Evolutionary conservation across 2,888 invertebrate species (phyloP).

Genomic region (Lasioglossum marginatum): DNA sequence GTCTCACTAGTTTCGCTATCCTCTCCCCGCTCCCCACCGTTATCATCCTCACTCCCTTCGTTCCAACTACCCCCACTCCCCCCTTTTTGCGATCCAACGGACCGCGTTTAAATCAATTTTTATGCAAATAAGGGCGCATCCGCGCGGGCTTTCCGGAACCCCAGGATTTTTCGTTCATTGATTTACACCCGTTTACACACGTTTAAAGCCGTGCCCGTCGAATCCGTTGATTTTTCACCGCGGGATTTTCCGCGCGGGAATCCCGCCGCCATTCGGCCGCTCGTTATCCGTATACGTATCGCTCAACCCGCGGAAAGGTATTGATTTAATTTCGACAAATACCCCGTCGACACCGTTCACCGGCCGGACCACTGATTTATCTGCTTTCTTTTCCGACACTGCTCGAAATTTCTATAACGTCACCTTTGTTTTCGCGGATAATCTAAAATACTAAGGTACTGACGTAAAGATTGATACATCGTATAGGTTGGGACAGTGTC

Average conservation of each 20-base stretch:
- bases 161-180: constrained; percentile 64
- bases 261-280: constrained; percentile 12
- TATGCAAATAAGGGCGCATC: constrained; percentile 66
- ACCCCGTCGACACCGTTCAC: constrained; percentile 11
- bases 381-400: neutral
- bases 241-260: constrained; percentile 43
- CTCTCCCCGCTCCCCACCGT: neutral
- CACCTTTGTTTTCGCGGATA: no score
- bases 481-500: no score
- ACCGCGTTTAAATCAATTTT: constrained; percentile 68
- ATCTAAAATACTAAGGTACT: no score
- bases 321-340: constrained; percentile 55
- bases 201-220: constrained; percentile 33
- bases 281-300: constrained; percentile 56
- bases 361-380: constrained; percentile 11
- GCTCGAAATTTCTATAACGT: neutral
- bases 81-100: constrained; percentile 26
- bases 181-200: constrained; percentile 67
- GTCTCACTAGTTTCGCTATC: neutral
- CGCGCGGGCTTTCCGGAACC: constrained; percentile 31
- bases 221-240: constrained; percentile 54
- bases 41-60: neutral
- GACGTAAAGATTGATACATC: no score
- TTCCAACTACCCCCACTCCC: neutral
- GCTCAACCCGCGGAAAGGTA: constrained; percentile 41